Percentiles rank a stretch among this genome's conserved stretches.
phyloP scores from a whole-genome alignment of 37 sponge, comb jelly and placozoan genomes.

The Dysidea cf. avara region DNA sequence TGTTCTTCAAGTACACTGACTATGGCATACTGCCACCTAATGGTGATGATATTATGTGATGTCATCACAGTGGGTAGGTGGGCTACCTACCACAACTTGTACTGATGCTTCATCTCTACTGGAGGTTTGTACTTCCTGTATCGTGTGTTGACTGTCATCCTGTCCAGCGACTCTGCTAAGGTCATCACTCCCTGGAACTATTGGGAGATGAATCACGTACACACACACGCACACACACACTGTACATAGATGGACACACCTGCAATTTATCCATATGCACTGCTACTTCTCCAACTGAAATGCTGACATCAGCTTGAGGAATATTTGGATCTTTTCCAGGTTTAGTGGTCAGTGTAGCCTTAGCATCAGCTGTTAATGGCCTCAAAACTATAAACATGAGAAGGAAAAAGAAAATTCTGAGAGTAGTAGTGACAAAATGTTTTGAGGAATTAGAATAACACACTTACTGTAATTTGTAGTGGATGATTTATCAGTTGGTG shows the following conservation, averaged over 20 bases:
- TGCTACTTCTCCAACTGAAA: conserved; percentile 38
- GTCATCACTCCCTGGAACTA: conserved; percentile 21
- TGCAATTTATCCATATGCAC: conserved; percentile 53
- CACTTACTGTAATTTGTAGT: too few relatives aligned
- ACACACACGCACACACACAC: too few relatives aligned
- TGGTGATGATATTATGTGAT: too few relatives aligned
- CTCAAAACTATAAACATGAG: conserved; percentile 13
- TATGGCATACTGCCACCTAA: too few relatives aligned
- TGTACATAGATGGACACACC: too few relatives aligned
- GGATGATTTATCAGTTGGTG: too few relatives aligned
- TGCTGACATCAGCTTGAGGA: conserved; percentile 1
- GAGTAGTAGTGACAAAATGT: not conserved
- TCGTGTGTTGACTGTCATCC: conserved; percentile 15
- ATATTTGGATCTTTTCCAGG: conserved; percentile 45
- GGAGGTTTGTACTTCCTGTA: conserved; percentile 3
- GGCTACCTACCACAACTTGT: not conserved
- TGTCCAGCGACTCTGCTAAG: conserved; percentile 15
- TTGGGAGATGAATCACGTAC: not conserved
- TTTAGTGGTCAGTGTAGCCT: conserved; percentile 35
- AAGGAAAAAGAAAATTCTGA: not conserved
- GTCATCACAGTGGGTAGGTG: too few relatives aligned
- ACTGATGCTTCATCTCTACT: not conserved
- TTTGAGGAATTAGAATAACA: too few relatives aligned
- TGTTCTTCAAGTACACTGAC: too few relatives aligned
- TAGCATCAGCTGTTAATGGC: conserved; percentile 45